Base-by-base conservation (phyloP, 2,797 vertebrate species). In the Sebastes ruberrimus region DNA sequence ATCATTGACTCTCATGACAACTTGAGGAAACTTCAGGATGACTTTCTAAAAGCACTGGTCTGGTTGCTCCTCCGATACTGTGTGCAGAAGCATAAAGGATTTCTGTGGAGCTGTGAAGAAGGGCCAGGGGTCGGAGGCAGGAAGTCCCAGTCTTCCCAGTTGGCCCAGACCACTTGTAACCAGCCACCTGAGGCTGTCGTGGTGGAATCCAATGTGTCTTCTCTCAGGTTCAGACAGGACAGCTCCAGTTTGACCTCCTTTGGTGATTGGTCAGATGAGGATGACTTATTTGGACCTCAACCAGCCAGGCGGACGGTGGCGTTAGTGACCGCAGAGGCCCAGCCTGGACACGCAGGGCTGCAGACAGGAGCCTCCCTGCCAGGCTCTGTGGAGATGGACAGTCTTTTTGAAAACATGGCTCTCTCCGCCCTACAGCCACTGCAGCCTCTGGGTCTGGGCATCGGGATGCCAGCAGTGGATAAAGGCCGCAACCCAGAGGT, bases 1-100 rank as follows among this genome's bases (percentile, higher is more conserved):
- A 98, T 99, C 85, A 98, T 99, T 35, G 98, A 99, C 93, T 99
- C 97, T 10, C 97, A 97, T 30, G 97, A 99, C 80, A 97, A 98
- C 92, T 93, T 99, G 90, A 96, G 95, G 81, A 97, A 98, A 86
- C 96, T 99, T 90, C 98, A 97, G 92, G 95, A 97, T 46, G 98
- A 99, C 90, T 98, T 99, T 71, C 82, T 98, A 52, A 99, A 98
- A 93, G 96, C 97, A 1, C 96, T 99, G 67, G 91, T 99, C 2
- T 99, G 98, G 98, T 90, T 98, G 90, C 96, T 99, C 10, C 84
- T 99, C 66, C 97, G 95, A n/a, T 93, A 97, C 69, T 96, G 97
- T 64, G 95, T 97, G 6, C 96, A 95, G 88, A 96, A 95, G 57
- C 95, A 95, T 57, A 95, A 90, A 85, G 85, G 88, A 38, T 85